These are phyloP conservation scores for Epinephelus malabaricus DNA, from an alignment of 2,797 vertebrate genomes.

Conservation along the genomic window DNA sequence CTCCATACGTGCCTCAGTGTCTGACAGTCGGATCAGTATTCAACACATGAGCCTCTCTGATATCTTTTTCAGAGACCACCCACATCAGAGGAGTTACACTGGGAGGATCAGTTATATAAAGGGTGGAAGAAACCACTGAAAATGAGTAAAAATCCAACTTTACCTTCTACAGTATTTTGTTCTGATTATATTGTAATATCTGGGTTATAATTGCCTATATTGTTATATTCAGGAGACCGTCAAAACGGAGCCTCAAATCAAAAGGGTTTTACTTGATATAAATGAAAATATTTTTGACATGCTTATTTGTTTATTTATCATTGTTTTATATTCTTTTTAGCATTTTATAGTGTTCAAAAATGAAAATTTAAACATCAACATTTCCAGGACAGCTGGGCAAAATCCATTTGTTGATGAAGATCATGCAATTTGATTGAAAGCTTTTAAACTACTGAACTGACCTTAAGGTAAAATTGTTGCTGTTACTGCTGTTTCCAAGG, in stretches of 20 bases:
- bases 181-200: not conserved
- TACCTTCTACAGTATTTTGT: not conserved
- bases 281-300: not conserved
- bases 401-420: not conserved
- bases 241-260: not conserved
- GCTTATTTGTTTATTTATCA: not conserved
- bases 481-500: not conserved
- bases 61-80: constrained; percentile 37
- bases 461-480: not conserved
- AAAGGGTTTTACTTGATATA: not conserved
- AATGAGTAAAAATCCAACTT: not conserved
- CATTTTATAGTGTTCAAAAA: not conserved
- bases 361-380: not conserved
- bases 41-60: constrained; percentile 28
- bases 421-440: not conserved
- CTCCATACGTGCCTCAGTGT: constrained; percentile 32
- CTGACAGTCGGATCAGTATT: constrained; percentile 62
- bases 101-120: not conserved
- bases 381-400: not conserved
- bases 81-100: not conserved
- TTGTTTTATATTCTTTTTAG: not conserved
- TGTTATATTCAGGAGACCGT: not conserved
- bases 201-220: not conserved
- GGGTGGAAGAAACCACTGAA: not conserved
- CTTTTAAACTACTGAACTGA: not conserved